Percentiles rank a stretch among this genome's conserved stretches.
These are phyloP conservation scores for Luehdorfia chinensis DNA, from an alignment of 1,140 invertebrate genomes.

Conservation along the genomic window DNA sequence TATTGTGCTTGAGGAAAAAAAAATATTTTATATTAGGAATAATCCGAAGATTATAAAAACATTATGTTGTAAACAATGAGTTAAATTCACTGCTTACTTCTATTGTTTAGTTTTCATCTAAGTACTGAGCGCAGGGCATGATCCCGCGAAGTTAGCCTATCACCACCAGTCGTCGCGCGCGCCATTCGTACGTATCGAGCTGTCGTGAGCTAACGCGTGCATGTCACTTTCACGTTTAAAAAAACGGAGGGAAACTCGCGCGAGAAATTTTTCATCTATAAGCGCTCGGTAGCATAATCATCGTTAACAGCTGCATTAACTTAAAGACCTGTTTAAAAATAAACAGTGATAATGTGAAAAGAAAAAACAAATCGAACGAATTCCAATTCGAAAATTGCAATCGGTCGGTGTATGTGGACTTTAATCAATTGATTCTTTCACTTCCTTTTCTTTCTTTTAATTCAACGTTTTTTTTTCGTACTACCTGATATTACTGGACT, in stretches of 20 bases:
- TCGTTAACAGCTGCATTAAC: slow-evolving; percentile 19
- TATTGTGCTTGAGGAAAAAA: too few species aligned
- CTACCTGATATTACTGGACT: slow-evolving; percentile 15
- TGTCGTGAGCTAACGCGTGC: slow-evolving; percentile 54
- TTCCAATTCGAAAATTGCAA: slow-evolving; percentile 28
- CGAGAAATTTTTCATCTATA: slow-evolving; percentile 51
- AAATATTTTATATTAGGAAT: too few species aligned
- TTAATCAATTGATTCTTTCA: slow-evolving; percentile 30
- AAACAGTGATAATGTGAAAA: slow-evolving; percentile 48
- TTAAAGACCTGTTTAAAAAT: slow-evolving; percentile 55
- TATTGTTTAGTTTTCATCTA: slow-evolving; percentile 13
- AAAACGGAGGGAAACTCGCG: slow-evolving; percentile 50
- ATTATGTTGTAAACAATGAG: too few species aligned
- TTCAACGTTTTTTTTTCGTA: slow-evolving; percentile 24
- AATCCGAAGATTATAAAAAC: too few species aligned
- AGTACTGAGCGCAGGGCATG: slow-evolving; percentile 1
- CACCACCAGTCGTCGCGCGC: slow-evolving; percentile 3
- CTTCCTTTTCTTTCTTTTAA: slow-evolving; percentile 37
- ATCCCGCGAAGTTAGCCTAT: neutral
- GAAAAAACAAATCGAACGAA: slow-evolving; percentile 23
- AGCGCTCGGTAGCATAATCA: slow-evolving; percentile 43
- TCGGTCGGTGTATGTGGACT: slow-evolving; percentile 27
- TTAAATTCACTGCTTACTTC: neutral
- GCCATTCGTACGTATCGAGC: slow-evolving; percentile 44
- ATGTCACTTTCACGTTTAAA: slow-evolving; percentile 59